phyloP scores from a whole-genome alignment of 2,888 invertebrate genomes.

The Coecobrya sp. region DNA sequence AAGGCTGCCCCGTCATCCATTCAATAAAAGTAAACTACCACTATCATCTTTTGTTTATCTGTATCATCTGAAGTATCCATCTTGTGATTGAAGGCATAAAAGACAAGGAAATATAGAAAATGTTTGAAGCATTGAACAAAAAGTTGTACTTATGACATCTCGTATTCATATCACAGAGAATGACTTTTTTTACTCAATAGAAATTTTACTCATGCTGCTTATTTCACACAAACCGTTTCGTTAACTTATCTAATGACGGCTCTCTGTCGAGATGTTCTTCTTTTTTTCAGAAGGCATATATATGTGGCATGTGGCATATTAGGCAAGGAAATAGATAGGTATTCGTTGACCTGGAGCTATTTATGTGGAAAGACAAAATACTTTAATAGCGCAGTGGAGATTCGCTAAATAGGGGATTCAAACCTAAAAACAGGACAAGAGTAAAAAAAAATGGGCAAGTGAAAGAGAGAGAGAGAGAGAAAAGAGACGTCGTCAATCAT shows the following conservation, averaged over 20 bases:
- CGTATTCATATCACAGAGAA: conserved; percentile 58
- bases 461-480: conserved; percentile 36
- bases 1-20: conserved; percentile 32
- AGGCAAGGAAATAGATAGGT: conserved; percentile 32
- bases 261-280: conserved; percentile 33
- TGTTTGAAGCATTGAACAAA: conserved; percentile 57
- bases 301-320: too few species aligned
- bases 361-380: conserved; percentile 6
- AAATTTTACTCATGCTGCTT: conserved; percentile 26
- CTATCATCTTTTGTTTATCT: conserved; percentile 69
- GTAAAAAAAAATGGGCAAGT: conserved; percentile 6
- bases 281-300: conserved; percentile 24
- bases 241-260: conserved; percentile 34
- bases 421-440: background rate
- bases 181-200: conserved; percentile 55
- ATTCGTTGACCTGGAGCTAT: conserved; percentile 72
- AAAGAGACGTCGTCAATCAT: conserved; percentile 73
- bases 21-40: conserved; percentile 54
- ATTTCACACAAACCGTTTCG: conserved; percentile 66
- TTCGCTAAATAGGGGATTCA: conserved; percentile 13
- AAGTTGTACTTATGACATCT: conserved; percentile 44
- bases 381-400: background rate
- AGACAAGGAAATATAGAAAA: conserved; percentile 78
- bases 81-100: conserved; percentile 75
- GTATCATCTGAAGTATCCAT: conserved; percentile 54